phyloP scores from a whole-genome alignment of 2,113 vertebrate genomes.

The Chloroceryle aenea region DNA sequence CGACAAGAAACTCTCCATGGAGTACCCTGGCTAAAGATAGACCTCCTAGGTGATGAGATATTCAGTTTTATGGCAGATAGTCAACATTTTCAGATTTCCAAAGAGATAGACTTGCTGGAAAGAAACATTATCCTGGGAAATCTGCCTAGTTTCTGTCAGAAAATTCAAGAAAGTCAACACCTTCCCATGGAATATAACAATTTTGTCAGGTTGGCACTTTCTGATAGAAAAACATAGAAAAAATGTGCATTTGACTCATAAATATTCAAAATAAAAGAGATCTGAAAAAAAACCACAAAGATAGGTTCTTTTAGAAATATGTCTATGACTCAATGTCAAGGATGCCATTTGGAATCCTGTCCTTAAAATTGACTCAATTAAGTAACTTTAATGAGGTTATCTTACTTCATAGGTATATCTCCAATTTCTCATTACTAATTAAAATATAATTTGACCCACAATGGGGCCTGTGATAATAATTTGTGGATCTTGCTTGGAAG shows the following conservation, averaged over 20 bases:
- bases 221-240: not conserved
- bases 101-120: not conserved
- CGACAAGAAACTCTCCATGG: not conserved
- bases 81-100: not conserved
- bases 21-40: conserved; percentile 6
- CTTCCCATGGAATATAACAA: not conserved
- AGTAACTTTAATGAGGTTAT: not conserved
- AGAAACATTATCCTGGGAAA: not conserved
- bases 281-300: not conserved
- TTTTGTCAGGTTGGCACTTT: not conserved
- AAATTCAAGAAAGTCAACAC: not conserved
- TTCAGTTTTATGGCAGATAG: not conserved
- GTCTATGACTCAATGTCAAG: not conserved
- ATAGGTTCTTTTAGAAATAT: not conserved
- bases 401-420: not conserved
- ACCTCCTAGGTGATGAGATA: not conserved
- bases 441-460: not conserved
- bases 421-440: not conserved
- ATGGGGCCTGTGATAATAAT: not conserved
- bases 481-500: no score
- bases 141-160: conserved; percentile 21
- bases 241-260: not conserved
- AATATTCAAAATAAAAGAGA: not conserved
- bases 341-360: not conserved
- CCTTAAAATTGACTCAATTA: not conserved